Percentiles rank a stretch among this genome's conserved stretches.
These are phyloP conservation scores for Seira musarum DNA, from an alignment of 2,888 invertebrate genomes.

Conservation along the genomic window DNA sequence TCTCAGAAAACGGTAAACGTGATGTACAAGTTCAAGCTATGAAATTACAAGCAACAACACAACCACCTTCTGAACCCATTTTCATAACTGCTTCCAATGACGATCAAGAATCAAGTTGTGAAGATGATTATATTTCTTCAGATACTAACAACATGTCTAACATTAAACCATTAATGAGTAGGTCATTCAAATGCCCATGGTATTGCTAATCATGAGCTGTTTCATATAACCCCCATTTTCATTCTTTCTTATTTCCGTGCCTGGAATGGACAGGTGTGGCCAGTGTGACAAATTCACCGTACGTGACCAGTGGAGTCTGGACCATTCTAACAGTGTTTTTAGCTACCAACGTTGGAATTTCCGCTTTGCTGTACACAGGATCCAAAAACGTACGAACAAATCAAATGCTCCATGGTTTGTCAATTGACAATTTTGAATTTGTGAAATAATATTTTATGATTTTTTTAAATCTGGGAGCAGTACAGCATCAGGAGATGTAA, in stretches of 20 bases:
- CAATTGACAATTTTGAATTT: background rate
- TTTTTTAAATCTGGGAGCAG: slow-evolving; percentile 36
- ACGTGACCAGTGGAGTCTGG: slow-evolving; percentile 60
- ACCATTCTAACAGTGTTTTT: slow-evolving; percentile 65
- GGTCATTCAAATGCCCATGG: background rate
- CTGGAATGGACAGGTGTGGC: slow-evolving; percentile 22
- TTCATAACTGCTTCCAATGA: background rate
- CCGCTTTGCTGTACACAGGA: slow-evolving; percentile 53
- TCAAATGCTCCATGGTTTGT: background rate
- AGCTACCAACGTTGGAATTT: slow-evolving; percentile 57
- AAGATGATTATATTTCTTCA: slow-evolving; percentile 30
- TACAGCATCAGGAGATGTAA: slow-evolving; percentile 60
- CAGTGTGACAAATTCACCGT: slow-evolving; percentile 18
- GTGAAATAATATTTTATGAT: background rate
- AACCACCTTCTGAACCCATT: background rate
- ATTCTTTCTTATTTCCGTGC: background rate
- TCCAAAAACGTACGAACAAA: slow-evolving; percentile 50
- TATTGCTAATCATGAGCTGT: background rate
- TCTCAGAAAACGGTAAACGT: slow-evolving; percentile 41
- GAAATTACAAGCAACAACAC: background rate
- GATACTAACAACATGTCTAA: slow-evolving; percentile 34
- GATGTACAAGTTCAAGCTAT: background rate
- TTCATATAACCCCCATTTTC: background rate
- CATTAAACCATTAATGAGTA: slow-evolving; percentile 9
- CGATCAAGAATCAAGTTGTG: slow-evolving; percentile 35